phyloP scores from a whole-genome alignment of 2,888 invertebrate species.

The Drosophila tripunctata region DNA sequence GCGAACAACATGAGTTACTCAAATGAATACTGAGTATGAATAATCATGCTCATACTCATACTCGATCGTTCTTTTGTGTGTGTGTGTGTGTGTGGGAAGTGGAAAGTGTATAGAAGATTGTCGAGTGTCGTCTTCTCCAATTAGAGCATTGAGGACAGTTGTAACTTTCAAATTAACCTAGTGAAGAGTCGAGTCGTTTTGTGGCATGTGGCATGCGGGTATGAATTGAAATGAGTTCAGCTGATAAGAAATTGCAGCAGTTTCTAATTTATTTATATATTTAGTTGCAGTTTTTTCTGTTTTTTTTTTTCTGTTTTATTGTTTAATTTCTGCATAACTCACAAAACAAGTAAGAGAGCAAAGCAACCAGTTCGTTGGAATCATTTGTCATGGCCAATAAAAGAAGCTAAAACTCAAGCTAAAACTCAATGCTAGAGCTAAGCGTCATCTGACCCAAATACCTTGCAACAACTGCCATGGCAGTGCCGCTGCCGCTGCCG shows the following conservation, averaged over 20 bases:
- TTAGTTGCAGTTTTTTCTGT: neutral
- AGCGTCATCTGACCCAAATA: constrained; percentile 72
- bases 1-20: constrained; percentile 18
- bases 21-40: constrained; percentile 9
- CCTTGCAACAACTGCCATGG: constrained; percentile 37
- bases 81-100: constrained; percentile 14
- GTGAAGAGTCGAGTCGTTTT: constrained; percentile 6
- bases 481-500: constrained; percentile 11
- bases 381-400: constrained; percentile 51
- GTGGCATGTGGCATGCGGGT: constrained; percentile 17
- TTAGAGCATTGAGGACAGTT: constrained; percentile 66
- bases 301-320: neutral
- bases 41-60: neutral
- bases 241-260: constrained; percentile 14
- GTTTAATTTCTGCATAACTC: constrained; percentile 34
- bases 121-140: constrained; percentile 53
- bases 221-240: constrained; percentile 10
- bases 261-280: constrained; percentile 1
- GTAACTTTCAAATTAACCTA: constrained; percentile 66
- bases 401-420: constrained; percentile 2
- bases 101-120: constrained; percentile 12
- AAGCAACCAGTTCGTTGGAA: constrained; percentile 12
- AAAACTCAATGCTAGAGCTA: neutral
- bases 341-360: constrained; percentile 14
- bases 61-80: neutral